Base-by-base conservation (phyloP, 2,113 vertebrate species). In the Macaca nemestrina region DNA sequence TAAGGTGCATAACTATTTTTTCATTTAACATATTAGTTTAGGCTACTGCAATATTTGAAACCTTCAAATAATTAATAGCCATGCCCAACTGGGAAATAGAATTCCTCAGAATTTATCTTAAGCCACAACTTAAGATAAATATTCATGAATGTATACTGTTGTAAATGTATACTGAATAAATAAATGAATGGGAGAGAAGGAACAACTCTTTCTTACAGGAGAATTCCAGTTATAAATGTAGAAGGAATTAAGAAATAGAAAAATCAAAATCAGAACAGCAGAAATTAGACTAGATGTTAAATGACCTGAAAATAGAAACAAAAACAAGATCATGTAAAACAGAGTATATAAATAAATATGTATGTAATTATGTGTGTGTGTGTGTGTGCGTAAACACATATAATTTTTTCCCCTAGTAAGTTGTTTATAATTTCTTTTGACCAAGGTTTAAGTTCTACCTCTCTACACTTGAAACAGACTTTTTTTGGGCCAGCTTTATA, bases 1-100 rank as follows among this genome's bases (percentile, higher is more conserved):
- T 73, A 5, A 40, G 17, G 22, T 40, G 22, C 40, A 40, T 40
- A 38, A 43, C 22, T 73, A 6, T 73, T 57, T n/a, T 94, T 48
- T 82, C 6, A 78, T 70, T 97, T 95, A 96, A 27, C 6, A 61
- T 83, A 64, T 73, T 73, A 84, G 3, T 38, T 81, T 55, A 76
- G n/a, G n/a, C 57, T 91, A 82, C 73, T 67, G 59, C 83, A 94
- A 93, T 95, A 84, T 86, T 88, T 85, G 55, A 67, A 94, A 92
- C 6, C 61, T 84, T 84, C 43, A 76, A 55, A 57, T 90, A 93
- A 82, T 80, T 92, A 88, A 55, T 92, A 35, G 30, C 38, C 67
- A 40, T 61, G 68, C 14, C 38, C 23, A 89, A 45, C 14, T 48
- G 3, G 38, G 16, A 91, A 27, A 61, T 90, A 73, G 38, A 89